These are phyloP conservation scores for Chrysopa pallens DNA, from an alignment of 1,140 invertebrate species.

Conservation along the genomic window DNA sequence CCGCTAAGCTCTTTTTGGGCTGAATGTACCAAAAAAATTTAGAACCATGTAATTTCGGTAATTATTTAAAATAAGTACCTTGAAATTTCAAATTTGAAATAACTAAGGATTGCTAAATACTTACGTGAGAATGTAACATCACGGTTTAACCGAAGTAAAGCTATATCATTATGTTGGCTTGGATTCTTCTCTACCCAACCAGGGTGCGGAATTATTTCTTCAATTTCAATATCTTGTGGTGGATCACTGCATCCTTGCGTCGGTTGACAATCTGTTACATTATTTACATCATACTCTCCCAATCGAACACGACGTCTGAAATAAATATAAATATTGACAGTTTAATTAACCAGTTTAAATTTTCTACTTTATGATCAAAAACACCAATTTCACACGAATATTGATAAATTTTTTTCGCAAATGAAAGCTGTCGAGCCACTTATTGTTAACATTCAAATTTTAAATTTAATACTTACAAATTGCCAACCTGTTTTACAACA, in stretches of 20 bases:
- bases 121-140: background rate
- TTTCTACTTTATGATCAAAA: too few relatives aligned
- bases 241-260: constrained; percentile 9
- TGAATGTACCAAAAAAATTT: too few relatives aligned
- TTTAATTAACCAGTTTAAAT: too few relatives aligned
- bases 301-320: constrained; percentile 31
- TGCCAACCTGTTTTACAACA: constrained; percentile 6
- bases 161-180: background rate
- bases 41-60: too few relatives aligned
- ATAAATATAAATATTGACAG: background rate
- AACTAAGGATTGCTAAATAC: too few relatives aligned
- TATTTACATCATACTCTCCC: constrained; percentile 39
- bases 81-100: too few relatives aligned
- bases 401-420: too few relatives aligned
- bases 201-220: constrained; percentile 22
- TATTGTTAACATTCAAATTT: too few relatives aligned
- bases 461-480: constrained; percentile 8
- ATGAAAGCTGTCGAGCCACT: too few relatives aligned
- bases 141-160: background rate
- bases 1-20: too few relatives aligned
- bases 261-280: constrained; percentile 31
- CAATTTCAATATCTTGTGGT: constrained; percentile 16
- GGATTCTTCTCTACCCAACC: constrained; percentile 8
- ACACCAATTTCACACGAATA: too few relatives aligned
- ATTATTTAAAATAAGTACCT: too few relatives aligned